These are phyloP conservation scores for Tanytarsus gracilentus DNA, from an alignment of 2,888 invertebrate genomes.

Conservation along the genomic window DNA sequence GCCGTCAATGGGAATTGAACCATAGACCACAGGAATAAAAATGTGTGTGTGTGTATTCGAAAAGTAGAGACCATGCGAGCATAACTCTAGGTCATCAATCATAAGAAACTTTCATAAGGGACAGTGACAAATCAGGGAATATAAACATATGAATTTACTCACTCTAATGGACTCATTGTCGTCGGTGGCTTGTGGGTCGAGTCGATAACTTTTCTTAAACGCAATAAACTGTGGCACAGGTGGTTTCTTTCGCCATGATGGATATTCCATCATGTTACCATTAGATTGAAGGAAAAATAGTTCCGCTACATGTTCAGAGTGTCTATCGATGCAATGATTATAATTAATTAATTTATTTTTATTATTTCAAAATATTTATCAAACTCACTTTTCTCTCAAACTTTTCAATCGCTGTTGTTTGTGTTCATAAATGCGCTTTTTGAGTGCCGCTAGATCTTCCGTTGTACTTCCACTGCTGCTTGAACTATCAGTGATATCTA, in stretches of 20 bases:
- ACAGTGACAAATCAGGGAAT: too few species aligned
- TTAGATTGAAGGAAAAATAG: slow-evolving; percentile 76
- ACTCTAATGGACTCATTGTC: slow-evolving; percentile 40
- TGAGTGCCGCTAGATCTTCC: slow-evolving; percentile 48
- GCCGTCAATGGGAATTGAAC: too few species aligned
- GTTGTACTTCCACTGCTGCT: slow-evolving; percentile 32
- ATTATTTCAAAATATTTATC: not conserved
- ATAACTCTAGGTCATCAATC: too few species aligned
- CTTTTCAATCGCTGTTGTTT: slow-evolving; percentile 59
- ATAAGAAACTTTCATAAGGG: too few species aligned
- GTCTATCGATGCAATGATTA: slow-evolving; percentile 41
- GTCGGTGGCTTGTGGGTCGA: slow-evolving; percentile 52
- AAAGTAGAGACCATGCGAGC: too few species aligned
- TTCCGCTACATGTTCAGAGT: slow-evolving; percentile 72
- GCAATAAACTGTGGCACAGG: slow-evolving; percentile 63
- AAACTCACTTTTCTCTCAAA: slow-evolving; percentile 54
- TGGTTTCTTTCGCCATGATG: slow-evolving; percentile 72
- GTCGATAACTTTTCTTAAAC: slow-evolving; percentile 63
- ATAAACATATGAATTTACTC: too few species aligned
- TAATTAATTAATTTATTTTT: slow-evolving; percentile 25
- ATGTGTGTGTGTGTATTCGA: too few species aligned
- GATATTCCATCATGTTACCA: slow-evolving; percentile 82
- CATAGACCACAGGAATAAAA: too few species aligned
- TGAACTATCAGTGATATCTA: slow-evolving; percentile 31
- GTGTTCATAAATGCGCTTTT: slow-evolving; percentile 61